Conservation (phyloP, 2,797 vertebrate genomes). For the Sebastes itinus region DNA sequence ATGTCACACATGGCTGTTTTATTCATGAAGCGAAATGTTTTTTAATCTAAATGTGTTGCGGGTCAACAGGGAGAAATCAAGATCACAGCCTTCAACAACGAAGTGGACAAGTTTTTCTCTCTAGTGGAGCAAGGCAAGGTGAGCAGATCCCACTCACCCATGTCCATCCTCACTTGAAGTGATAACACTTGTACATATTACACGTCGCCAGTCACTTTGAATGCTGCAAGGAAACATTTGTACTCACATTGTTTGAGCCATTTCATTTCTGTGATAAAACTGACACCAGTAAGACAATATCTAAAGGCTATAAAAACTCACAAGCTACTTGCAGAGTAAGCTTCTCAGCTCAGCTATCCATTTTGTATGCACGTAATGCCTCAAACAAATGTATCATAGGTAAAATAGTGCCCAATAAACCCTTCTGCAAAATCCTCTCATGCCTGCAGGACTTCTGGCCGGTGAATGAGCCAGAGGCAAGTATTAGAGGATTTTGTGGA, state of each 20-base stretch:
- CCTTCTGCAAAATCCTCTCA: slow-evolving; percentile 21
- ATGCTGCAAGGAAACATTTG: background rate
- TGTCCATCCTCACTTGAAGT: slow-evolving; percentile 6
- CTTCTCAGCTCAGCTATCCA: background rate
- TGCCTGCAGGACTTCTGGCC: slow-evolving; percentile 29
- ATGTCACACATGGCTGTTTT: slow-evolving; percentile 23
- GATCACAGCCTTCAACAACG: slow-evolving; percentile 95
- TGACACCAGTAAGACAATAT: slow-evolving; percentile 5
- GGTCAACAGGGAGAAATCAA: slow-evolving; percentile 92
- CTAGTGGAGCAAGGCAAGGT: slow-evolving; percentile 97
- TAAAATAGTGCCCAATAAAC: slow-evolving; percentile 36
- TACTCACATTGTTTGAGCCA: background rate
- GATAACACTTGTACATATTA: slow-evolving; percentile 16
- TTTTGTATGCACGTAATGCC: slow-evolving; percentile 1
- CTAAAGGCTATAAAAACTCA: background rate
- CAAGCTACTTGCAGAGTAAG: background rate
- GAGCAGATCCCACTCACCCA: slow-evolving; percentile 57
- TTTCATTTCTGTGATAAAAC: background rate
- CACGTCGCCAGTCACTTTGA: background rate
- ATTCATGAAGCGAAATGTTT: background rate
- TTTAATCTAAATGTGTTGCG: slow-evolving; percentile 38
- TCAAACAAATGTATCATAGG: slow-evolving; percentile 35
- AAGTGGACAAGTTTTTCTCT: slow-evolving; percentile 94
- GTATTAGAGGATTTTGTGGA: slow-evolving; percentile 41
- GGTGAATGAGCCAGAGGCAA: slow-evolving; percentile 32